phyloP scores from a whole-genome alignment of 1,140 invertebrate genomes.

The Macrocentrus cingulum region DNA sequence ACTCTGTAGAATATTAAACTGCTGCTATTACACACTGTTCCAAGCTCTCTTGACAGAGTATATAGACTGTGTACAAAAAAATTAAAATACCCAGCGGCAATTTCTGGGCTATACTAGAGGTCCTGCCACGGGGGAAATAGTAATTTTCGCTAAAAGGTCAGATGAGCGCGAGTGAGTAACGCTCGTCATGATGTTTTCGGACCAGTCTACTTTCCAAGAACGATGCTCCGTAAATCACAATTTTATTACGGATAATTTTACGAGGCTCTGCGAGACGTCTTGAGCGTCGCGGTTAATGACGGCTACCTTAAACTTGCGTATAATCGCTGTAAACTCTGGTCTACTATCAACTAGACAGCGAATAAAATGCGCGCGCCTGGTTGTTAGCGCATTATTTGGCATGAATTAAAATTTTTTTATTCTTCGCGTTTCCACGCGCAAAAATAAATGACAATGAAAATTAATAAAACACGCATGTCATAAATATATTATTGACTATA shows the following conservation, averaged over 20 bases:
- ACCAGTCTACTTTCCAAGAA: slow-evolving; percentile 45
- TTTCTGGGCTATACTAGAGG: too few relatives aligned
- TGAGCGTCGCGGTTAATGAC: slow-evolving; percentile 6
- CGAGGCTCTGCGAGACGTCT: slow-evolving; percentile 32
- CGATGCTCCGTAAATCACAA: slow-evolving; percentile 44
- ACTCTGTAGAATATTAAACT: too few relatives aligned
- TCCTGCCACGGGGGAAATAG: not conserved
- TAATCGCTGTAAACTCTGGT: slow-evolving; percentile 32
- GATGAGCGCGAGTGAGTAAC: slow-evolving; percentile 2
- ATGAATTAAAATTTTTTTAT: too few relatives aligned
- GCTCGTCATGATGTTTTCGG: slow-evolving; percentile 29
- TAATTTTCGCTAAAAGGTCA: slow-evolving; percentile 23
- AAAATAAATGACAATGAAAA: too few relatives aligned
- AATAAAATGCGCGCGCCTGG: not conserved
- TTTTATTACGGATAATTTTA: slow-evolving; percentile 54
- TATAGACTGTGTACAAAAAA: too few relatives aligned
- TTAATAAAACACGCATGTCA: too few relatives aligned
- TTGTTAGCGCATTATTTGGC: slow-evolving; percentile 43
- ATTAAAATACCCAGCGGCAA: too few relatives aligned
- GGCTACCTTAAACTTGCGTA: slow-evolving; percentile 47
- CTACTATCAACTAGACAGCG: slow-evolving; percentile 7
- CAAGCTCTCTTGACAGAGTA: too few relatives aligned
- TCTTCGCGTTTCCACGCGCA: too few relatives aligned
- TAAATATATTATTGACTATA: too few relatives aligned
- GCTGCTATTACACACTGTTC: not conserved